A percentile compares a stretch with the other conserved stretches of the same genome.
Conservation (phyloP, 2,888 invertebrate genomes). For the Noctuana brunneofusca region DNA sequence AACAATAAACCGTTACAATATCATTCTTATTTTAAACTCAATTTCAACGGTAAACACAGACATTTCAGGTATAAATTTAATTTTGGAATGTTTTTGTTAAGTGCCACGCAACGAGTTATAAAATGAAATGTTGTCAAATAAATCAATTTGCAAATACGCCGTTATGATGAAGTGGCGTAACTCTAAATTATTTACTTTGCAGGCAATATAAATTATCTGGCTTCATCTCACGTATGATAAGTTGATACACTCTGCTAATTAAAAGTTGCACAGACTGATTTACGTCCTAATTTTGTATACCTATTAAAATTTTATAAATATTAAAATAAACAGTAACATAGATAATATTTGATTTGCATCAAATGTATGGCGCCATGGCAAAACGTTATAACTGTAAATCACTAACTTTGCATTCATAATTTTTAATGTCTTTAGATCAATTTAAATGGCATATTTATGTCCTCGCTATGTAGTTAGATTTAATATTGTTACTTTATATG, state of each 20-base stretch:
- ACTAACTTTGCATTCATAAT: slow-evolving; percentile 15
- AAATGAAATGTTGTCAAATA: slow-evolving; percentile 15
- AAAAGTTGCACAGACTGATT: slow-evolving; percentile 18
- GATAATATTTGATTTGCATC: neutral
- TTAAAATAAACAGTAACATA: neutral
- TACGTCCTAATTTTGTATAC: slow-evolving; percentile 7
- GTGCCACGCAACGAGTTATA: slow-evolving; percentile 8
- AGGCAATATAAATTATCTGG: slow-evolving; percentile 21
- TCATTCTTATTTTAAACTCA: too few relatives aligned
- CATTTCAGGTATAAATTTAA: neutral
- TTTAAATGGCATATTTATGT: slow-evolving; percentile 14
- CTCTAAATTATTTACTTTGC: slow-evolving; percentile 28
- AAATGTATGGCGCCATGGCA: slow-evolving; percentile 13
- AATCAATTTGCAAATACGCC: slow-evolving; percentile 22
- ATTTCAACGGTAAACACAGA: too few relatives aligned
- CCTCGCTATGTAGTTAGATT: neutral
- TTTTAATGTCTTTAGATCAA: slow-evolving; percentile 8
- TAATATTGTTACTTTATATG: slow-evolving; percentile 17
- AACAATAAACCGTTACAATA: too few relatives aligned
- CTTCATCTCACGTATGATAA: slow-evolving; percentile 8
- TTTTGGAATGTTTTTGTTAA: slow-evolving; percentile 5
- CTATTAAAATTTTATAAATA: neutral
- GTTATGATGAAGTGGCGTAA: slow-evolving; percentile 11
- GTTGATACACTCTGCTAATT: slow-evolving; percentile 12
- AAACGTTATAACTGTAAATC: slow-evolving; percentile 22